These are phyloP conservation scores for Montipora foliosa DNA, from an alignment of 64 coral and sea anemone genomes.

Conservation along the genomic window DNA sequence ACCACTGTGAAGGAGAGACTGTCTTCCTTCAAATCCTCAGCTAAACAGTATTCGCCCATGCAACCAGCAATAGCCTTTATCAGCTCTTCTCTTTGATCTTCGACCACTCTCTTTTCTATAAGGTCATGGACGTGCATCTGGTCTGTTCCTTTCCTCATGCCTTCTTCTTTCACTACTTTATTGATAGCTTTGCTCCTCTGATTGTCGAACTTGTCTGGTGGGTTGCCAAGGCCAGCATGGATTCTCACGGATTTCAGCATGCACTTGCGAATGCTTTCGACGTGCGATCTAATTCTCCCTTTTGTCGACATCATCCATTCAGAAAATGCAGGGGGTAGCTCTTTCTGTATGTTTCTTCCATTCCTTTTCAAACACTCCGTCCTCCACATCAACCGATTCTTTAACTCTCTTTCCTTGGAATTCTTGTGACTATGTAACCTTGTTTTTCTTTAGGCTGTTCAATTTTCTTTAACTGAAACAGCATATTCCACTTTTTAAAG, in stretches of 20 bases:
- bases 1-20: no score
- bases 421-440: conserved; percentile 52
- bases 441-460: neutral
- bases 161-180: conserved; percentile 69
- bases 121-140: conserved; percentile 41
- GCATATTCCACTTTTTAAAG: no score
- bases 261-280: conserved; percentile 13
- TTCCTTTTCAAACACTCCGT: neutral
- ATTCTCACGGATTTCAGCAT: conserved; percentile 56
- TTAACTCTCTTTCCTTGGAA: conserved; percentile 32
- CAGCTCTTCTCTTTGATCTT: conserved; percentile 67
- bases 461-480: no score
- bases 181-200: conserved; percentile 61
- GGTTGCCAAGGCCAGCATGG: conserved; percentile 56
- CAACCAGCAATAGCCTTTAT: conserved; percentile 50
- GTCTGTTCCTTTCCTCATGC: conserved; percentile 1
- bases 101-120: conserved; percentile 61
- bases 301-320: conserved; percentile 35
- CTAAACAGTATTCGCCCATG: conserved; percentile 64
- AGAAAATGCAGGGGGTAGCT: neutral
- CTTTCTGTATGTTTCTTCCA: neutral
- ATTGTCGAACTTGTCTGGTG: conserved; percentile 69
- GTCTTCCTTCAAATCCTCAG: conserved; percentile 10
- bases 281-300: conserved; percentile 20
- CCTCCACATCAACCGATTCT: conserved; percentile 27